These are phyloP conservation scores for Crocallis elinguaria DNA, from an alignment of 2,888 invertebrate genomes.

Conservation along the genomic window DNA sequence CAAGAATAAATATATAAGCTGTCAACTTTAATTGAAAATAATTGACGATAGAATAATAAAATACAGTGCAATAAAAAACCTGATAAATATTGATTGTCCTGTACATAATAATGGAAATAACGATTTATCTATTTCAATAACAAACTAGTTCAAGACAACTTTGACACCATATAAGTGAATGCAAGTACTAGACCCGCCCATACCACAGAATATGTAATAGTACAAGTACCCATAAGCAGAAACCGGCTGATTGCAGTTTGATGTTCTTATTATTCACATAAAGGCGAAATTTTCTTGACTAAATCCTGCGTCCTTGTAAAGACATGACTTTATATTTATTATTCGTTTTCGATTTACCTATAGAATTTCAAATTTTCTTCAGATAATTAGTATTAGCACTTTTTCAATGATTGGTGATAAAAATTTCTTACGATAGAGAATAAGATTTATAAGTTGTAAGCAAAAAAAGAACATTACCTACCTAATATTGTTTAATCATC, in stretches of 20 bases:
- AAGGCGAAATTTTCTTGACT: background rate
- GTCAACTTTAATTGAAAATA: background rate
- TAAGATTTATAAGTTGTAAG: no score
- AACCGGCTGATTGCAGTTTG: constrained; percentile 21
- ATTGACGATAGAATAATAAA: background rate
- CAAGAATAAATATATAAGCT: background rate
- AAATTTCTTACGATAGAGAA: background rate
- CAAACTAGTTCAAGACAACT: constrained; percentile 45
- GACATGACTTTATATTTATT: background rate
- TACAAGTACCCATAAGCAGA: no score
- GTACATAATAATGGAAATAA: constrained; percentile 21
- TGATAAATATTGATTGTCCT: constrained; percentile 1
- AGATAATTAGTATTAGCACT: background rate
- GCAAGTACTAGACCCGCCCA: constrained; percentile 26
- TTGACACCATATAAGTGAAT: constrained; percentile 43
- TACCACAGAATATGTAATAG: constrained; percentile 7
- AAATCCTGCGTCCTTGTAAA: background rate
- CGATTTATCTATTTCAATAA: constrained; percentile 34
- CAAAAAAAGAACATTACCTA: no score
- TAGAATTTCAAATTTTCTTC: background rate
- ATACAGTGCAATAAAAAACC: background rate
- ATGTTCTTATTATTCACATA: background rate
- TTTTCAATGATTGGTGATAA: no score
- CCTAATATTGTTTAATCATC: no score
- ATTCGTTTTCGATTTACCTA: background rate